Percentiles rank a stretch among this genome's conserved stretches.
These are phyloP conservation scores for Ochropleura leucogaster DNA, from an alignment of 2,888 invertebrate species.

Conservation along the genomic window DNA sequence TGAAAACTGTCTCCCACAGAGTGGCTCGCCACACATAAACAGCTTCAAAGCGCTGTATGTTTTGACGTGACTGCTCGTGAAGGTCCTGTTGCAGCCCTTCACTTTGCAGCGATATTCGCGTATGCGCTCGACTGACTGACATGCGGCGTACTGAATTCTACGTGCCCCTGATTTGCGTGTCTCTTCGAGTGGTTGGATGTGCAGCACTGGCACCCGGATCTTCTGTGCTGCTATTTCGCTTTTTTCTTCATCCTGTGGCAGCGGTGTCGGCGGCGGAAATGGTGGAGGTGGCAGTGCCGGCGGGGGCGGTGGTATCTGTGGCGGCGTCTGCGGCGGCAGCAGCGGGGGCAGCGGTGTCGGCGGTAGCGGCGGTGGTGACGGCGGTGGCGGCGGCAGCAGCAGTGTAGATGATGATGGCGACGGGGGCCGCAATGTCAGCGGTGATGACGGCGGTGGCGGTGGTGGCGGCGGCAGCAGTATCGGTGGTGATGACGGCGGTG, in stretches of 20 bases:
- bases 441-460: no score
- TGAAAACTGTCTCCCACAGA: constrained; percentile 4
- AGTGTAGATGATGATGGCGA: no score
- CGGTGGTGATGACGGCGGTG: no score
- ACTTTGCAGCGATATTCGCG: constrained; percentile 4
- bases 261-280: background rate
- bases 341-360: no score
- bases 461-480: no score
- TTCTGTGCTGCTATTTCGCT: background rate
- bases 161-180: background rate
- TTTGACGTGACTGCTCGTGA: background rate
- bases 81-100: constrained; percentile 14
- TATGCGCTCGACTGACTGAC: background rate
- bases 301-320: background rate
- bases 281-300: background rate
- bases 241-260: background rate
- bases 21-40: background rate
- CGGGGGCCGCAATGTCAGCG: no score
- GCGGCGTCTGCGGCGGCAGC: background rate
- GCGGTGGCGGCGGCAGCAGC: background rate
- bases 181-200: background rate
- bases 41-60: background rate
- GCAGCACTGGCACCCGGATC: background rate
- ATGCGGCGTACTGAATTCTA: background rate
- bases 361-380: no score